Percentiles rank a stretch among this genome's conserved stretches.
Conservation (phyloP, 1,140 invertebrate genomes). For the Andrena cerasifolii region DNA sequence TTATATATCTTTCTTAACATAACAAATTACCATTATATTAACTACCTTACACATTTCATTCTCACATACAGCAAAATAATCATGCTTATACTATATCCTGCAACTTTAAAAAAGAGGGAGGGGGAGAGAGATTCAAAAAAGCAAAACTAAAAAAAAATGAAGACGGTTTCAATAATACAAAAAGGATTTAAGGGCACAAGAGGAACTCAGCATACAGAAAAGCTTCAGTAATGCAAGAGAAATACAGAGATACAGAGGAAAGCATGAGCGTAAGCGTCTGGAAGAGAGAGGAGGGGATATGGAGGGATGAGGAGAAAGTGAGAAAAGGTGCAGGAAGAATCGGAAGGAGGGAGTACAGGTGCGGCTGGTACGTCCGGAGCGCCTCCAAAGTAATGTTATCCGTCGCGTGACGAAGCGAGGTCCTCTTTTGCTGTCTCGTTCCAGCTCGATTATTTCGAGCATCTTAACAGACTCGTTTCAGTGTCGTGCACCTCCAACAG, state of each 20-base stretch:
- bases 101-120: too few species aligned
- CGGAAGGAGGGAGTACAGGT: conserved; percentile 66
- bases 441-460: conserved; percentile 14
- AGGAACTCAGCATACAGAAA: too few species aligned
- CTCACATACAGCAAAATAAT: too few species aligned
- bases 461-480: conserved; percentile 13
- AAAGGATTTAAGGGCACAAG: too few species aligned
- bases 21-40: too few species aligned
- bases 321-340: conserved; percentile 46
- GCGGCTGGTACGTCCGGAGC: conserved; percentile 57
- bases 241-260: too few species aligned
- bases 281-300: background rate
- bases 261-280: background rate
- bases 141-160: too few species aligned
- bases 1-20: background rate
- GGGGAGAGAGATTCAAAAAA: too few species aligned
- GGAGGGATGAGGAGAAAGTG: conserved; percentile 20
- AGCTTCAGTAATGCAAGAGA: too few species aligned
- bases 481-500: conserved; percentile 26
- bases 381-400: conserved; percentile 49
- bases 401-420: conserved; percentile 33
- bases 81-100: too few species aligned
- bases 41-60: too few species aligned
- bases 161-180: too few species aligned
- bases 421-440: conserved; percentile 17